A percentile compares a stretch with the other conserved stretches of the same genome.
These are phyloP conservation scores for Lerema accius DNA, from an alignment of 1,140 invertebrate genomes.

Conservation along the genomic window DNA sequence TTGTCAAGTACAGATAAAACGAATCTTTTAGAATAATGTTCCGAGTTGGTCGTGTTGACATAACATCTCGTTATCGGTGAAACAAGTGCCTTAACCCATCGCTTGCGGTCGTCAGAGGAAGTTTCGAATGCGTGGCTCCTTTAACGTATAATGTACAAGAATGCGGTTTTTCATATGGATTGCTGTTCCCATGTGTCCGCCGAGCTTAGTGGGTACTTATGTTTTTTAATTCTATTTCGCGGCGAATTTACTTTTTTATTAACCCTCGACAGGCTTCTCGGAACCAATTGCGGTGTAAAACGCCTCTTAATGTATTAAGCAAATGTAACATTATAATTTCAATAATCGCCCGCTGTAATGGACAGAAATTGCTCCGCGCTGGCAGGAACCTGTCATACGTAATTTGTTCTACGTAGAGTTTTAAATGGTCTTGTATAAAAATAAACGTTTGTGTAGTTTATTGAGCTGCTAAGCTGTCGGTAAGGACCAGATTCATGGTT, in stretches of 20 bases:
- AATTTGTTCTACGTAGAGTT: background rate
- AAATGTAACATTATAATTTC: slow-evolving; percentile 23
- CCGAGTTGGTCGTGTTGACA: background rate
- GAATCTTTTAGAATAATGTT: too few species aligned
- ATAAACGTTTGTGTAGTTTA: too few species aligned
- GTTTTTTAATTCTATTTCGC: slow-evolving; percentile 29
- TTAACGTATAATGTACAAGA: slow-evolving; percentile 37
- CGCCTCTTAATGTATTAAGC: slow-evolving; percentile 13
- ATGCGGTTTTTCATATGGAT: slow-evolving; percentile 62
- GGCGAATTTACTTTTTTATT: slow-evolving; percentile 17
- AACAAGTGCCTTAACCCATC: background rate
- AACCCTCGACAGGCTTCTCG: background rate
- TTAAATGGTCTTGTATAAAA: background rate
- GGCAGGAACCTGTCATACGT: background rate
- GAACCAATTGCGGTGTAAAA: slow-evolving; percentile 12
- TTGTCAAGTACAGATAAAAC: too few species aligned
- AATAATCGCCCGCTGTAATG: slow-evolving; percentile 9
- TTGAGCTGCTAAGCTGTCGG: background rate
- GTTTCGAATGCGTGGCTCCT: slow-evolving; percentile 51
- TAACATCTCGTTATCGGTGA: background rate
- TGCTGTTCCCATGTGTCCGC: slow-evolving; percentile 55
- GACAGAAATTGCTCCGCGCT: slow-evolving; percentile 4
- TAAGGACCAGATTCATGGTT: background rate
- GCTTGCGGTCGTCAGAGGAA: slow-evolving; percentile 54
- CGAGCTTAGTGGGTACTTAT: slow-evolving; percentile 18